Base-by-base conservation (phyloP, 1,140 invertebrate species). In the Delia radicum region DNA sequence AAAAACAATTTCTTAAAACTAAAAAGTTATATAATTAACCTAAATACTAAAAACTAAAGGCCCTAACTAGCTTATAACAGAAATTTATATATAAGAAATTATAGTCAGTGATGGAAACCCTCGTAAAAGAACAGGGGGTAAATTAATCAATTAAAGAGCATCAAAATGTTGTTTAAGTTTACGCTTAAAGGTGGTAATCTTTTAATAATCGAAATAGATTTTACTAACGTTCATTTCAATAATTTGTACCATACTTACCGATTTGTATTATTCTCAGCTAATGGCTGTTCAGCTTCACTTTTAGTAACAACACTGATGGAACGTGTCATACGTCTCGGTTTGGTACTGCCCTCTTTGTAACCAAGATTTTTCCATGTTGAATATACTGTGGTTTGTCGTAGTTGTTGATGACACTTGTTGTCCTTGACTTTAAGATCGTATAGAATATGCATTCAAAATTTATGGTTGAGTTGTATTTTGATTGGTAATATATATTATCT, bases 261-360 rank as follows among this genome's bases (percentile, higher is more conserved):
- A 81, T 84, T 82, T 77, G 82, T 80, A 82, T 84, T 84, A 80
- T 84, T 85, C 75, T 81, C 83, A 71, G 81, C 81, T 74, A 86
- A 81, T 74, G 85, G 84, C 77, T 85, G 82, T 79, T 86, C 82
- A 76, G 82, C 79, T 80, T 86, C 85, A 82, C 79, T 86, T 79
- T 86, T 85, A 78, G 84, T 85, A 77, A 86, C 81, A 75, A 85
- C 82, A 76, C 84, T 86, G 77, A 83, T 83, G 75, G 82, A 82
- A 80, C 85, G 80, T 81, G 83, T 81, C 79, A 86, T 86, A 69
- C 85, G 81, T 74, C 85, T 79, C 71, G 85, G 83, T 75, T 86
- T 86, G 31, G 85, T 80, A 74, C 82, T 83, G 78, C 85, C 85
- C 80, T 86, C 85, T 78, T 86, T 86, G 71, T 86, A 86, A 76